Percentiles rank a stretch among this genome's conserved stretches.
phyloP scores from a whole-genome alignment of 2,797 vertebrate genomes.

The Tenualosa ilisha region DNA sequence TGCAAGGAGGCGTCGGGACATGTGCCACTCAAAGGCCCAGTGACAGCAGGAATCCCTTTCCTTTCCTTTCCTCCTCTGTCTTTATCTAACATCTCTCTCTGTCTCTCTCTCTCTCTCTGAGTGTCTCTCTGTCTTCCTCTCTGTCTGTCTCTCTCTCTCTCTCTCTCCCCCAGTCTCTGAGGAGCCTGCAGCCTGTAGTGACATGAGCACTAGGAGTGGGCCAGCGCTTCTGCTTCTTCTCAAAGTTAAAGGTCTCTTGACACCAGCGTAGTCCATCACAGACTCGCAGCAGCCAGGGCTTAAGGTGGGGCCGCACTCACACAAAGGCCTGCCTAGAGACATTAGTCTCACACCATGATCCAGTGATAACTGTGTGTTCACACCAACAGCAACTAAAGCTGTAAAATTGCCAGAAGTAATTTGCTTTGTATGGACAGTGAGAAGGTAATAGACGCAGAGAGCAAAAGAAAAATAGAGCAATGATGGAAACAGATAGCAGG shows the following conservation, averaged over 20 bases:
- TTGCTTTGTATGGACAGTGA: no score
- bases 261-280: conserved; percentile 19
- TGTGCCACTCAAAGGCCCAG: conserved; percentile 4
- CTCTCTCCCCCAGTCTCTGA: neutral
- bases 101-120: neutral
- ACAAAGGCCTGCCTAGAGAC: neutral
- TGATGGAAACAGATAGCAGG: neutral
- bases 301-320: neutral
- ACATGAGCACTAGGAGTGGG: neutral
- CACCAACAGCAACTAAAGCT: no score
- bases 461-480: neutral
- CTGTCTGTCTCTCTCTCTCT: neutral
- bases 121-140: neutral
- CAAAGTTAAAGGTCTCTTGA: conserved; percentile 35
- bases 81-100: conserved; percentile 5
- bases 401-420: no score
- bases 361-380: neutral
- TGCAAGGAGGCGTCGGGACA: conserved; percentile 10
- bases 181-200: neutral
- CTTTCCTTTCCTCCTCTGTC: neutral
- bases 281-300: neutral
- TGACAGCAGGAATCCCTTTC: conserved; percentile 22
- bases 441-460: neutral
- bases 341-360: neutral
- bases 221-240: conserved; percentile 37